Evolutionary conservation across 2,797 vertebrate species (phyloP).

Genomic region (Octomys mimax): DNA sequence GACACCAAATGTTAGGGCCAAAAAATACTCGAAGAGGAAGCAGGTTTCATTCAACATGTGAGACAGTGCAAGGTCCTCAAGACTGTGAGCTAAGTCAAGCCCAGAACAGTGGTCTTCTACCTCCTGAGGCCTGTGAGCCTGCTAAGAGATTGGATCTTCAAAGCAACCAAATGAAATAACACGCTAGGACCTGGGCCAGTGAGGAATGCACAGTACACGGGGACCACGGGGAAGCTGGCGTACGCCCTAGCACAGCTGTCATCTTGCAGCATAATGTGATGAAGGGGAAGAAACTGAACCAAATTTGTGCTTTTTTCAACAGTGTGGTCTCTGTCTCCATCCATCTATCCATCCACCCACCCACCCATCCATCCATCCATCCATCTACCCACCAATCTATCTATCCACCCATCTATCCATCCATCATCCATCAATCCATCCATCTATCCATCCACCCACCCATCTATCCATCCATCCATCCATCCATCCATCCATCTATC

Average conservation of each 20-base stretch:
- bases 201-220: no score
- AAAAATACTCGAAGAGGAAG: not conserved
- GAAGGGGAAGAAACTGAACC: not conserved
- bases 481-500: no score
- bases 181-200: not conserved
- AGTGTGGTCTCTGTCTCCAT: not conserved
- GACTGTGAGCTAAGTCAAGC: not conserved
- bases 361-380: no score
- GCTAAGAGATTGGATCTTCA: not conserved
- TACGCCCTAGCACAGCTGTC: accelerated
- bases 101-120: not conserved
- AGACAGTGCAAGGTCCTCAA: not conserved
- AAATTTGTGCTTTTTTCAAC: not conserved
- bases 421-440: no score
- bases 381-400: no score
- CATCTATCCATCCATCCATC: no score
- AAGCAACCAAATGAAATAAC: not conserved
- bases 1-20: not conserved
- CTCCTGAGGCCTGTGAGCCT: not conserved
- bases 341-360: no score
- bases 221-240: no score
- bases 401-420: not conserved
- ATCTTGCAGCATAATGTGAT: not conserved
- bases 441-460: no score
- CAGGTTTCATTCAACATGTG: not conserved